A percentile compares a stretch with the other conserved stretches of the same genome.
Conservation (phyloP, 2,113 vertebrate genomes). For the Lagopus leucura region DNA sequence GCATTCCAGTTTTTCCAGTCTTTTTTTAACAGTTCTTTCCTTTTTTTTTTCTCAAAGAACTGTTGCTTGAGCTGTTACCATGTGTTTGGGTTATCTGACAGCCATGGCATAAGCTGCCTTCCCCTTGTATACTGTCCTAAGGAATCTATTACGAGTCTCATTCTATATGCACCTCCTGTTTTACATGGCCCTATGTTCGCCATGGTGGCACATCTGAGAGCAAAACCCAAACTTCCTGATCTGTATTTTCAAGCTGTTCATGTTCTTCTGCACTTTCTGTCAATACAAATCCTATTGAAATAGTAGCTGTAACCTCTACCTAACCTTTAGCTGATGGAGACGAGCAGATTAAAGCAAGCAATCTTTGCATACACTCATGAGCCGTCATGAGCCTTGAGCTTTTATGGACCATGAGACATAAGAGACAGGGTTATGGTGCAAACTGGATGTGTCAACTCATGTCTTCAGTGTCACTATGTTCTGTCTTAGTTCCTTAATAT, state of each 20-base stretch:
- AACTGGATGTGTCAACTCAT: background rate
- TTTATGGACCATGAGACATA: background rate
- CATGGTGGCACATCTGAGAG: background rate
- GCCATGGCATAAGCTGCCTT: background rate
- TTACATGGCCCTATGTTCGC: accelerated
- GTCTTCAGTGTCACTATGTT: background rate
- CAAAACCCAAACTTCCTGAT: background rate
- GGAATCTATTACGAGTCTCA: background rate
- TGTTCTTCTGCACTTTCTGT: background rate
- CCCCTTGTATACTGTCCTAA: background rate
- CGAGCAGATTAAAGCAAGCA: background rate
- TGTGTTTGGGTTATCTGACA: background rate
- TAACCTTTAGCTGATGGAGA: background rate
- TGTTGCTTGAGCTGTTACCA: background rate
- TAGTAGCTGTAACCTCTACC: background rate
- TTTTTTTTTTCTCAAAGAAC: background rate
- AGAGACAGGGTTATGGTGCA: background rate
- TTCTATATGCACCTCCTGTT: background rate
- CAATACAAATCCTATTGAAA: background rate
- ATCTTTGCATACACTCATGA: accelerated
- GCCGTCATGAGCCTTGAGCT: background rate
- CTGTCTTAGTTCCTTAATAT: background rate
- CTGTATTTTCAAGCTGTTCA: background rate
- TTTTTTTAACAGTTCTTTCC: background rate
- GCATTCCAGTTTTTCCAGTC: background rate